phyloP scores from a whole-genome alignment of 2,113 vertebrate genomes.

The Saguinus imperator region DNA sequence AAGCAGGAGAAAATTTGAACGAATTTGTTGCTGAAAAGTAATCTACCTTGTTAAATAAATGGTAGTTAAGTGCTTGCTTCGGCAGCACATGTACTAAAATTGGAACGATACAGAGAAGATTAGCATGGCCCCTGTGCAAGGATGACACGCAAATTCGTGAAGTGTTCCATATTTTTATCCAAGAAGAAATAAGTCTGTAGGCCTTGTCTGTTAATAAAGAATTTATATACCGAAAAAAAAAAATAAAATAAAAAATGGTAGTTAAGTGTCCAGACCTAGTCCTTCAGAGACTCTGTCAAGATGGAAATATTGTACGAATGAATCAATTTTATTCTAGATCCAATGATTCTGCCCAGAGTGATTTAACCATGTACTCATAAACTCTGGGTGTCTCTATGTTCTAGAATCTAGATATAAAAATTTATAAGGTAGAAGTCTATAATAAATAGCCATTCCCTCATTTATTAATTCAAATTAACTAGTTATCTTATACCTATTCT shows the following conservation, averaged over 20 bases:
- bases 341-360: neutral
- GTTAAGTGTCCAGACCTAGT: neutral
- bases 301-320: neutral
- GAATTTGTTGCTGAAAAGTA: conserved; percentile 42
- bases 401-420: neutral
- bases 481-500: neutral
- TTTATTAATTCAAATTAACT: neutral
- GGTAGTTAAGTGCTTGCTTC: neutral
- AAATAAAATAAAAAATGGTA: neutral
- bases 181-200: no score
- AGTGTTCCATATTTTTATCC: no score
- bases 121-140: no score
- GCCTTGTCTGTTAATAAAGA: no score
- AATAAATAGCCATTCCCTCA: neutral
- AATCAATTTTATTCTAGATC: conserved; percentile 50
- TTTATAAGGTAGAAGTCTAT: neutral
- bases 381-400: neutral
- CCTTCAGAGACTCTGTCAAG: neutral
- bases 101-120: no score
- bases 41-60: conserved; percentile 12
- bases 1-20: neutral
- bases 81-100: no score
- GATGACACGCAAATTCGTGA: no score
- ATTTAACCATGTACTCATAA: conserved; percentile 8
- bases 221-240: no score